These are phyloP conservation scores for Drosophila teissieri DNA, from an alignment of 1,140 invertebrate species.

Conservation along the genomic window DNA sequence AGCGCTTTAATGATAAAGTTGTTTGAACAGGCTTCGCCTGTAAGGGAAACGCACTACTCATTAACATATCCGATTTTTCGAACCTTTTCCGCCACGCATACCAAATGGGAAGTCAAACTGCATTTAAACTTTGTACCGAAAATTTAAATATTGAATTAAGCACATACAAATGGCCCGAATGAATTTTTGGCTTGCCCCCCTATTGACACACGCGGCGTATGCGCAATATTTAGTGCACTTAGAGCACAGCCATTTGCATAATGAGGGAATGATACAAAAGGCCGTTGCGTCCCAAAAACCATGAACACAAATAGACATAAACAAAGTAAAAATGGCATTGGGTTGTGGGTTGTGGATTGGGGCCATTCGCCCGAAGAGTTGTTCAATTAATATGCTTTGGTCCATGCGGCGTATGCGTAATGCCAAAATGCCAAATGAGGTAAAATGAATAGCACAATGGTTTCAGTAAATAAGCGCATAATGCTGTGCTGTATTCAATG, in stretches of 20 bases:
- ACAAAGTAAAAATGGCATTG: constrained; percentile 3
- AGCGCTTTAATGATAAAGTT: constrained; percentile 9
- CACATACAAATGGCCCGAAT: constrained; percentile 12
- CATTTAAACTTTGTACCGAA: constrained; percentile 38
- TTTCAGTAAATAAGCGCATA: constrained; percentile 42
- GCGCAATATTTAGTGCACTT: constrained; percentile 59
- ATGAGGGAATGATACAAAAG: constrained; percentile 34
- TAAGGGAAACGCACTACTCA: constrained; percentile 9
- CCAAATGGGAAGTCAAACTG: constrained; percentile 9
- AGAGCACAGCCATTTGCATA: constrained; percentile 60
- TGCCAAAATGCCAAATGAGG: constrained; percentile 39
- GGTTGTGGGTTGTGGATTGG: not conserved
- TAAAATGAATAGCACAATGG: constrained; percentile 31
- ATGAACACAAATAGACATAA: constrained; percentile 21
- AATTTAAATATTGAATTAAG: constrained; percentile 56
- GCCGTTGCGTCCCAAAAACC: not conserved
- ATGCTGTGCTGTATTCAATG: constrained; percentile 27
- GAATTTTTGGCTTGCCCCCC: constrained; percentile 12
- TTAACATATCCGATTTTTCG: constrained; percentile 25
- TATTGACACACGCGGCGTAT: constrained; percentile 26
- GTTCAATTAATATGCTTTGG: constrained; percentile 43
- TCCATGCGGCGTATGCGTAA: constrained; percentile 38
- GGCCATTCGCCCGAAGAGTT: constrained; percentile 17
- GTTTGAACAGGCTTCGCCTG: constrained; percentile 15
- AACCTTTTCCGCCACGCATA: constrained; percentile 1